phyloP scores from a whole-genome alignment of 2,113 vertebrate species.

The Phodopus roborovskii region DNA sequence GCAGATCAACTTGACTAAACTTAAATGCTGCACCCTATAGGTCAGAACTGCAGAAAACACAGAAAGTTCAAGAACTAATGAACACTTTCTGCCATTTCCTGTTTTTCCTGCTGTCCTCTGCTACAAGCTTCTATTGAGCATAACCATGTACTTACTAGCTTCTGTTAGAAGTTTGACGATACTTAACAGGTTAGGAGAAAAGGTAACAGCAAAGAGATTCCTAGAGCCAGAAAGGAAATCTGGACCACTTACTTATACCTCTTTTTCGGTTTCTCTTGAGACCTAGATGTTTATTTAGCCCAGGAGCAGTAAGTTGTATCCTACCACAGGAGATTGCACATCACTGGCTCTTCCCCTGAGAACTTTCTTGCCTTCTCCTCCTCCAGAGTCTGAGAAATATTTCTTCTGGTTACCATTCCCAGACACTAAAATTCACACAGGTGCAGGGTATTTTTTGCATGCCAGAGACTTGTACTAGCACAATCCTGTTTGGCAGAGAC shows the following conservation, averaged over 20 bases:
- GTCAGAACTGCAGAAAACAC: background rate
- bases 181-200: background rate
- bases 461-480: background rate
- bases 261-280: background rate
- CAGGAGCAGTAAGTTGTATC: background rate
- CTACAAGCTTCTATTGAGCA: background rate
- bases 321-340: rapidly evolving
- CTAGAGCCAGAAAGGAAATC: background rate
- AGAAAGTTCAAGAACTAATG: background rate
- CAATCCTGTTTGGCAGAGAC: background rate
- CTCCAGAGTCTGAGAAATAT: background rate
- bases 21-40: background rate
- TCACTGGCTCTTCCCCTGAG: background rate
- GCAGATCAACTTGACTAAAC: background rate
- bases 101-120: background rate
- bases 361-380: background rate
- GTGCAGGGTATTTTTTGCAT: background rate
- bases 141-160: conserved; percentile 49
- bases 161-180: background rate
- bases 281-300: background rate
- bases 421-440: background rate
- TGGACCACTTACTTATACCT: conserved; percentile 3
- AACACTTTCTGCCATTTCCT: background rate
- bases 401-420: background rate
- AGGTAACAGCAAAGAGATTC: background rate